phyloP scores from a whole-genome alignment of 2,797 vertebrate genomes.

The Podargus strigoides region DNA sequence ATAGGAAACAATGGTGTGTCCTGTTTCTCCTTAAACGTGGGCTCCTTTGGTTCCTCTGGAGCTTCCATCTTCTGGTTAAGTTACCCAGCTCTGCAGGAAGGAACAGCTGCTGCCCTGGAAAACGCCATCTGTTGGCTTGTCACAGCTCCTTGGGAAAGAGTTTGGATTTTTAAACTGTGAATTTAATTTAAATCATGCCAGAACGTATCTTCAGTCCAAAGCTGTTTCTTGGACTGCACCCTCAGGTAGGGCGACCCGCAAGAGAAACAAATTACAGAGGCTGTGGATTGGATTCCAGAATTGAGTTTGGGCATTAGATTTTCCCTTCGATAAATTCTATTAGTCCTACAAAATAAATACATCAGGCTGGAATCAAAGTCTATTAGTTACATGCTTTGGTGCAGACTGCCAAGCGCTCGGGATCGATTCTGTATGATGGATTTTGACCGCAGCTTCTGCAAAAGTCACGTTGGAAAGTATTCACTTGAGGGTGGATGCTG shows the following conservation, averaged over 20 bases:
- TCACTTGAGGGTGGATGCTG: background rate
- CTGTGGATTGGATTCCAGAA: background rate
- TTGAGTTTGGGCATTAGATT: background rate
- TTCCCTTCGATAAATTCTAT: background rate
- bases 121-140: constrained; percentile 43
- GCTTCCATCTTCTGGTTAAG: background rate
- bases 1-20: rapidly evolving
- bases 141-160: background rate
- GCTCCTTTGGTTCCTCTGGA: background rate
- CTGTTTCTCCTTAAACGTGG: background rate
- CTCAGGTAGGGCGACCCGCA: background rate
- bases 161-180: background rate
- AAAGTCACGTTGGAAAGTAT: background rate
- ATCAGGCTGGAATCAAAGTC: background rate
- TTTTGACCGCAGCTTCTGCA: background rate
- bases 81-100: background rate
- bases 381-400: background rate
- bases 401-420: rapidly evolving
- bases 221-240: background rate
- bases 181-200: background rate
- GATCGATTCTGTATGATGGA: background rate
- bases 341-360: background rate
- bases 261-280: background rate
- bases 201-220: background rate
- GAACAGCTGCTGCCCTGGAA: constrained; percentile 61